Evolutionary conservation across 2,888 invertebrate species (phyloP).

Genomic region (Drosophila nr. perissopoda): DNA sequence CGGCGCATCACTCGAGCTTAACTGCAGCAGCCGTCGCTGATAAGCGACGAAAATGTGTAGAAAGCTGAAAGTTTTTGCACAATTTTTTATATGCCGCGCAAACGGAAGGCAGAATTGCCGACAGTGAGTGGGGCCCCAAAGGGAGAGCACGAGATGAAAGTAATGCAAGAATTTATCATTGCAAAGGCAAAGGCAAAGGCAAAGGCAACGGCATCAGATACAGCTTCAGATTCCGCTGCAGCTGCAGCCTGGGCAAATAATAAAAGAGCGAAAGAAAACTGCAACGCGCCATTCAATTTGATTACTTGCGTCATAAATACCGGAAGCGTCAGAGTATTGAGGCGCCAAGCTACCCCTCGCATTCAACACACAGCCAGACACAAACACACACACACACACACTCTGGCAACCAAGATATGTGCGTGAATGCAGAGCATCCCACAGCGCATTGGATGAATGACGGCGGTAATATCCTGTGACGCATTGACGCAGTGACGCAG

Average conservation of each 20-base stretch:
- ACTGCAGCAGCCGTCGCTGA: constrained; percentile 74
- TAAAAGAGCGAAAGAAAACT: constrained; percentile 63
- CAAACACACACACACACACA: neutral
- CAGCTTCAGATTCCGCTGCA: constrained; percentile 7
- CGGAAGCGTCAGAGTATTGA: constrained; percentile 80
- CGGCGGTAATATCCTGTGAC: constrained; percentile 81
- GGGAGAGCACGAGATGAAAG: constrained; percentile 20
- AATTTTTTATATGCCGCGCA: constrained; percentile 72
- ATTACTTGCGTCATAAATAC: constrained; percentile 81
- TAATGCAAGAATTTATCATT: constrained; percentile 71
- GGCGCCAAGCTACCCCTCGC: constrained; percentile 53
- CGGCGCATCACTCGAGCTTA: constrained; percentile 44
- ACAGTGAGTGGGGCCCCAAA: neutral
- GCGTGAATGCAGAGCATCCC: constrained; percentile 54
- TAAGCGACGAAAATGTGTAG: constrained; percentile 79
- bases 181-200: constrained; percentile 39
- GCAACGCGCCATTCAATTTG: constrained; percentile 80
- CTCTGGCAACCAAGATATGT: constrained; percentile 47
- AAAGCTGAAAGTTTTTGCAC: constrained; percentile 79
- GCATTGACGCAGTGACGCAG: constrained; percentile 75
- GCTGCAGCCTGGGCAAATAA: constrained; percentile 62
- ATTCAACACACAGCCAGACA: constrained; percentile 4
- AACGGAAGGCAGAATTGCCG: constrained; percentile 30
- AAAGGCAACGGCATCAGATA: constrained; percentile 6
- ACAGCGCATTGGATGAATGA: constrained; percentile 62